These are phyloP conservation scores for Hippopotamus amphibius DNA, from an alignment of 2,113 vertebrate genomes.

Conservation along the genomic window DNA sequence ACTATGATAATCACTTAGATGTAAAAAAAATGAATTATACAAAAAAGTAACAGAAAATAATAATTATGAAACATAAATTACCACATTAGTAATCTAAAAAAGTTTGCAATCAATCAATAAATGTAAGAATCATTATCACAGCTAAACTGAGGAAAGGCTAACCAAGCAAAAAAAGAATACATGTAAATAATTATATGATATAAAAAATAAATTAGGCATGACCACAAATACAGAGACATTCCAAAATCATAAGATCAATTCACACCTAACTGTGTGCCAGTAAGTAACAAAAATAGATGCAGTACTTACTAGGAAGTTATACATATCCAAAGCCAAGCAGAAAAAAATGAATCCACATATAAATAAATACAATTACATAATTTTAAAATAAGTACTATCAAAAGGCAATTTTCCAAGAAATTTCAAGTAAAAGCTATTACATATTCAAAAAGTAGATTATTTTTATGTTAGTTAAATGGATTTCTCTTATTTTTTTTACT, in stretches of 20 bases:
- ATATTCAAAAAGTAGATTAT: neutral
- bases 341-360: neutral
- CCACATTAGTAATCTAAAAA: neutral
- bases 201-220: neutral
- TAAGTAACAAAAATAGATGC: neutral
- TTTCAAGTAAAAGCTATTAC: neutral
- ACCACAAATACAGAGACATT: neutral
- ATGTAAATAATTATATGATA: neutral
- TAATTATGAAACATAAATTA: neutral
- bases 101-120: neutral
- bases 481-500: neutral
- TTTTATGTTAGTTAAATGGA: neutral
- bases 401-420: neutral
- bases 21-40: neutral
- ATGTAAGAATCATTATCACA: neutral
- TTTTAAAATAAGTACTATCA: neutral
- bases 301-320: neutral
- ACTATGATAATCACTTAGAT: neutral
- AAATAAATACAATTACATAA: too few relatives aligned
- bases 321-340: neutral
- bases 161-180: neutral
- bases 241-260: neutral
- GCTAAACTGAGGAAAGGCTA: neutral
- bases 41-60: neutral
- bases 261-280: neutral